phyloP scores from a whole-genome alignment of 1,140 invertebrate genomes.

The Heliothis subflexa region DNA sequence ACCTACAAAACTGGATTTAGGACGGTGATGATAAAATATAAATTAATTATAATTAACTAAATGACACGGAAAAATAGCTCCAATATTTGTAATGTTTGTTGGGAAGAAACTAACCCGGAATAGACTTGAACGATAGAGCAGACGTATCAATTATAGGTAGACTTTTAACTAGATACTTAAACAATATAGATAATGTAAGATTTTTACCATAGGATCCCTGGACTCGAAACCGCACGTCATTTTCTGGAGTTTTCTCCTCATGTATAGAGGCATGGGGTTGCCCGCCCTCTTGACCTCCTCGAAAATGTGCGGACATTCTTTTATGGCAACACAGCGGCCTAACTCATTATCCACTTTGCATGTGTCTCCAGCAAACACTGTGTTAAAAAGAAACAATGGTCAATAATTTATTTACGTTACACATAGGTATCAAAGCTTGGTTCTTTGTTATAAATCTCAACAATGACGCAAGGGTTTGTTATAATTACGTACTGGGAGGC shows the following conservation, averaged over 20 bases:
- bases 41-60: no score
- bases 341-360: no score
- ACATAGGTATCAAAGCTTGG: background rate
- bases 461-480: slow-evolving; percentile 7
- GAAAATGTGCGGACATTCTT: slow-evolving; percentile 62
- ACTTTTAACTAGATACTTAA: no score
- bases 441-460: background rate
- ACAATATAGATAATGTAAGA: background rate
- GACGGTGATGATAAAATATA: no score
- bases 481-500: background rate
- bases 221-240: slow-evolving; percentile 71
- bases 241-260: slow-evolving; percentile 64
- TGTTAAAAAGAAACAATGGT: background rate
- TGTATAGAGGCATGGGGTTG: slow-evolving; percentile 63
- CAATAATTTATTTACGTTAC: background rate
- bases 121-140: no score
- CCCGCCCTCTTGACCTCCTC: slow-evolving; percentile 65
- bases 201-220: slow-evolving; percentile 68
- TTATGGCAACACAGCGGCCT: slow-evolving; percentile 53
- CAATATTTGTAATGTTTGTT: no score
- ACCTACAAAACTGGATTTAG: no score
- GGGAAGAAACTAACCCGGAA: no score
- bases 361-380: slow-evolving; percentile 69
- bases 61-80: no score
- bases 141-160: no score